phyloP scores from a whole-genome alignment of 2,797 vertebrate species.

The Crypturellus tataupa region DNA sequence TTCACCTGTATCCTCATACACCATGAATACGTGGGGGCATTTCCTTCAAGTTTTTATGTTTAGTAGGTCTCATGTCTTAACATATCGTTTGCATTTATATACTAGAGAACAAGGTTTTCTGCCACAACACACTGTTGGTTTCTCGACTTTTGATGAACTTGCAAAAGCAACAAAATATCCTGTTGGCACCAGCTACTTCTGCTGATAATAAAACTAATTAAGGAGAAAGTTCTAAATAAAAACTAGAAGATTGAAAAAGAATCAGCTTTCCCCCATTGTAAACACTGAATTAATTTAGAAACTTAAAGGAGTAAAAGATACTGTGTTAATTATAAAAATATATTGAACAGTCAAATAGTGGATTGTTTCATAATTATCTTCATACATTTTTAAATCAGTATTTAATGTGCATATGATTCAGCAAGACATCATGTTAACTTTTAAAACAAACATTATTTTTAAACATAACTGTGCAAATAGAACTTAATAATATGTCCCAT shows the following conservation, averaged over 20 bases:
- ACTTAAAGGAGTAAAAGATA: background rate
- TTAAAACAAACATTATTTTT: background rate
- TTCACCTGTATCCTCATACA: fast-evolving
- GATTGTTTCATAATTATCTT: background rate
- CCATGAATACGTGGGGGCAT: background rate
- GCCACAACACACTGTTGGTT: background rate
- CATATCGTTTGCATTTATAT: background rate
- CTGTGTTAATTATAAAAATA: background rate
- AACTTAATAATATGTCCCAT: background rate
- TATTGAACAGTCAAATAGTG: background rate
- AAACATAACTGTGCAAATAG: background rate
- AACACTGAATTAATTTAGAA: background rate
- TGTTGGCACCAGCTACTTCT: constrained; percentile 29
- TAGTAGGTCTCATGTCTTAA: background rate
- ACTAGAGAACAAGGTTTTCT: background rate
- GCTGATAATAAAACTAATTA: constrained; percentile 17
- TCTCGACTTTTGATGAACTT: background rate
- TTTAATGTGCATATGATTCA: background rate
- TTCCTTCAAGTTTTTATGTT: background rate
- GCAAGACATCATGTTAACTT: background rate
- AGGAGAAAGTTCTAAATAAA: background rate
- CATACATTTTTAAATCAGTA: background rate
- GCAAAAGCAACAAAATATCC: background rate
- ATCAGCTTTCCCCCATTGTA: background rate
- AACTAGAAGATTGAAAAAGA: background rate